Conservation (phyloP, 2,888 invertebrate species). For the Epistrophe eligans region DNA sequence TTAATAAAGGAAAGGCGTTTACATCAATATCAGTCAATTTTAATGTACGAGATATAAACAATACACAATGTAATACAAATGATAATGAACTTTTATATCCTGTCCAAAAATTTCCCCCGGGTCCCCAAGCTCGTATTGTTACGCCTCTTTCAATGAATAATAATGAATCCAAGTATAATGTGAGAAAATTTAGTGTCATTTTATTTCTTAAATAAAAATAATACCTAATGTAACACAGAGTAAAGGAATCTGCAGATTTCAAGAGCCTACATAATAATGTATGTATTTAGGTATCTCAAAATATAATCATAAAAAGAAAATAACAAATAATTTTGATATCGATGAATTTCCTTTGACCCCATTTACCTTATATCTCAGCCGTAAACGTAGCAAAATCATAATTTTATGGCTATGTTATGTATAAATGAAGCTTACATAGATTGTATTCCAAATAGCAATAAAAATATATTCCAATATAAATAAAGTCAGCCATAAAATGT, state of each 20-base stretch:
- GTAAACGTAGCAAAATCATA: neutral
- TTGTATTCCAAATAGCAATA: constrained; percentile 1
- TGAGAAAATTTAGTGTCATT: neutral
- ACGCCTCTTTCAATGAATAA: neutral
- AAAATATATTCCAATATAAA: constrained; percentile 11
- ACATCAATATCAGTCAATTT: no score
- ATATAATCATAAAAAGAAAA: constrained; percentile 4
- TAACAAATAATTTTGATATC: constrained; percentile 9
- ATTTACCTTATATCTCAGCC: neutral
- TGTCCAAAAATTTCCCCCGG: neutral
- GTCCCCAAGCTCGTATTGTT: neutral
- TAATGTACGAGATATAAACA: no score
- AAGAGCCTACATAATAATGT: no score
- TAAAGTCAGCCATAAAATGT: constrained; percentile 1
- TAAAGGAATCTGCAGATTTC: neutral
- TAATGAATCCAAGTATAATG: neutral
- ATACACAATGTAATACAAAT: no score
- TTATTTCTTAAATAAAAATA: constrained; percentile 6
- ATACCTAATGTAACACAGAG: neutral
- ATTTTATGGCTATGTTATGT: neutral
- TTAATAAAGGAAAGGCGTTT: no score
- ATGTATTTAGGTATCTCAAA: neutral
- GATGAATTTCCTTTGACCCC: neutral
- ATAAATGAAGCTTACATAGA: neutral
- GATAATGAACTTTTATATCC: no score